Evolutionary conservation across 2,113 vertebrate species (phyloP), one percentile per base, ranked within the genome.

Genomic region (Plectropomus leopardus): DNA sequence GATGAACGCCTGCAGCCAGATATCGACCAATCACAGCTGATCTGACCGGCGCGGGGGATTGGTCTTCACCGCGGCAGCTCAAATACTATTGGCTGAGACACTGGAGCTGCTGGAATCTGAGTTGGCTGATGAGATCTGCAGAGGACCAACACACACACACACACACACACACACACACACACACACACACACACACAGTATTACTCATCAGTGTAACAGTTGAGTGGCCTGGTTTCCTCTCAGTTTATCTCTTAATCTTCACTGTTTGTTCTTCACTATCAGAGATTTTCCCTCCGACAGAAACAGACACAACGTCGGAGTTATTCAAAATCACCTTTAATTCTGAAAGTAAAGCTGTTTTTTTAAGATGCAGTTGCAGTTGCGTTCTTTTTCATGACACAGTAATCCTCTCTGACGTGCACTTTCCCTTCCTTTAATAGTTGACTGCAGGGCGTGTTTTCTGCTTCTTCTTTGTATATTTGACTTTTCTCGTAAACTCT

Each of bases 101-200:
- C 71, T 1, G n/a, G 68, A 81, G 84, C 74, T 68, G 68, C 76
- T 78, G 84, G 47, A 84, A 5, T 84, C 66, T 66, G 48, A 78
- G 82, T 16, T 57, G 58, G 69, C 7, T 90, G 78, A 89, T 81
- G 87, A 79, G 84, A 85, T 82, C 73, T 74, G 61, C 86, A 92
- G 78, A 82, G 21, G 48, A 78, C n/a, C 26, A 63, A 53, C 23
- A 54, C 63, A 26, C 68, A 60, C 64, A 75, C 17, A 58, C 44
- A 80, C 42, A 67, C 68, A 36, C 53, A 78, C 64, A 71, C 19
- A 64, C 8, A 53, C 50, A 66, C 8, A 78, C 47, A 65, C 42
- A 53, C 26, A 53, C 63, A 30, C 68, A 60, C 64, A 75, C 17
- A 58, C 44, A 80, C 42, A 67, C 63, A 28, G 44, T 13, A 51